These are phyloP conservation scores for Melitaea athalia DNA, from an alignment of 2,888 invertebrate species.

Conservation along the genomic window DNA sequence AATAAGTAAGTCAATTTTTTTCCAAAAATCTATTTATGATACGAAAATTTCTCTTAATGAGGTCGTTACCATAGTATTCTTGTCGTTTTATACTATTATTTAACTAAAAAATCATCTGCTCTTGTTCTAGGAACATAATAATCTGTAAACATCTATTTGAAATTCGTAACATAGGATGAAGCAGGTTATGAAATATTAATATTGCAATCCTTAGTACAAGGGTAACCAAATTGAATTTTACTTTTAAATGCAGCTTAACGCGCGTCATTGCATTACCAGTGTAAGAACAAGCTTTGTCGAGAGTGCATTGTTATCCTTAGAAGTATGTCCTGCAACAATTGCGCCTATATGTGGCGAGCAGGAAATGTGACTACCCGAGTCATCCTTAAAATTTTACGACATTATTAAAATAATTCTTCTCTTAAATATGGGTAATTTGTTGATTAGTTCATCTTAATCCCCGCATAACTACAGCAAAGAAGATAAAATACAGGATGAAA, in stretches of 20 bases:
- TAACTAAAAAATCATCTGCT: not conserved
- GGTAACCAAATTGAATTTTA: conserved; percentile 18
- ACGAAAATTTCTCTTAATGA: too few species aligned
- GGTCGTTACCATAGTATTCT: too few species aligned
- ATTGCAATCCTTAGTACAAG: not conserved
- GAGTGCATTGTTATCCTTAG: conserved; percentile 24
- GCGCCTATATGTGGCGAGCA: not conserved
- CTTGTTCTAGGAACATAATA: not conserved
- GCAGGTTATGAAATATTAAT: conserved; percentile 6
- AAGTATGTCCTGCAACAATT: conserved; percentile 18
- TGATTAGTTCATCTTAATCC: too few species aligned
- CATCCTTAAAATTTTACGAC: not conserved
- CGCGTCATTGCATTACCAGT: conserved; percentile 27
- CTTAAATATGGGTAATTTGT: too few species aligned
- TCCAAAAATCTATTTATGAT: too few species aligned
- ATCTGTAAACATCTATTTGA: not conserved
- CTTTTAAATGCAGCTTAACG: conserved; percentile 16
- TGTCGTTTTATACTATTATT: not conserved
- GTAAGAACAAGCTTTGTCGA: conserved; percentile 19
- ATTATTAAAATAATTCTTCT: too few species aligned
- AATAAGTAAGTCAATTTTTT: too few species aligned
- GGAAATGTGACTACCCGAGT: not conserved
- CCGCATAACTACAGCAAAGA: too few species aligned
- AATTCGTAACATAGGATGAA: conserved; percentile 1
- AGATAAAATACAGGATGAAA: too few species aligned